Percentiles rank a stretch among this genome's conserved stretches.
Evolutionary conservation across 2,888 invertebrate genomes (phyloP).

Genomic region (Epirrhoe tristata): DNA sequence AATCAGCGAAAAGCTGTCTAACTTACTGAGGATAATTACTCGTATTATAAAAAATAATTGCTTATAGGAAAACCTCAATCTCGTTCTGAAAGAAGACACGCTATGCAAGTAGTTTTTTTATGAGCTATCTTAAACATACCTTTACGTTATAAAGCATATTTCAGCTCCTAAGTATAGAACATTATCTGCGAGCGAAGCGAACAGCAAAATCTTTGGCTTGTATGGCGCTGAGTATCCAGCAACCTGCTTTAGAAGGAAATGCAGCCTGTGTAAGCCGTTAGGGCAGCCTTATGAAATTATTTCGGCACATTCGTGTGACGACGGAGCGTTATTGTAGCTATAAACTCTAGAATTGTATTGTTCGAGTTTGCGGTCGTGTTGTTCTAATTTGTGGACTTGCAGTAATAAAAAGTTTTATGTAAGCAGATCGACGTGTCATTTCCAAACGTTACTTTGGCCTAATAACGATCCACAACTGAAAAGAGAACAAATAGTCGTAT

Average conservation of each 20-base stretch:
- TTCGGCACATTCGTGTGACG: slow-evolving; percentile 43
- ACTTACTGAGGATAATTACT: no score
- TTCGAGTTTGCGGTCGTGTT: slow-evolving; percentile 26
- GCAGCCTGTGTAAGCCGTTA: slow-evolving; percentile 10
- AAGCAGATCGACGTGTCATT: slow-evolving; percentile 7
- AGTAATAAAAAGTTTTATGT: slow-evolving; percentile 21
- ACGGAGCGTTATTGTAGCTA: slow-evolving; percentile 47
- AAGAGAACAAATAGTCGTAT: not conserved
- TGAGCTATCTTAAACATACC: no score
- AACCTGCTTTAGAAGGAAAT: slow-evolving; percentile 15
- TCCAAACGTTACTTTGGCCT: not conserved
- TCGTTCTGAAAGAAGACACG: no score
- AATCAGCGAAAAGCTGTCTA: no score
- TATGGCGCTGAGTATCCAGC: not conserved
- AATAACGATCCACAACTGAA: not conserved
- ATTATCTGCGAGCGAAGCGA: not conserved
- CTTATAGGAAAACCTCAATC: not conserved
- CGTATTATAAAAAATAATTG: no score
- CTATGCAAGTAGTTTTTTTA: no score
- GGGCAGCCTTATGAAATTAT: slow-evolving; percentile 53
- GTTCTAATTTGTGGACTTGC: slow-evolving; percentile 23
- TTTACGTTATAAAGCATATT: no score
- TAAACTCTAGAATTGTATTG: slow-evolving; percentile 44
- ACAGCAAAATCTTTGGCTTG: not conserved
- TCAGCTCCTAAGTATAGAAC: not conserved